phyloP scores from a whole-genome alignment of 2,113 vertebrate species.

The Tichodroma muraria region DNA sequence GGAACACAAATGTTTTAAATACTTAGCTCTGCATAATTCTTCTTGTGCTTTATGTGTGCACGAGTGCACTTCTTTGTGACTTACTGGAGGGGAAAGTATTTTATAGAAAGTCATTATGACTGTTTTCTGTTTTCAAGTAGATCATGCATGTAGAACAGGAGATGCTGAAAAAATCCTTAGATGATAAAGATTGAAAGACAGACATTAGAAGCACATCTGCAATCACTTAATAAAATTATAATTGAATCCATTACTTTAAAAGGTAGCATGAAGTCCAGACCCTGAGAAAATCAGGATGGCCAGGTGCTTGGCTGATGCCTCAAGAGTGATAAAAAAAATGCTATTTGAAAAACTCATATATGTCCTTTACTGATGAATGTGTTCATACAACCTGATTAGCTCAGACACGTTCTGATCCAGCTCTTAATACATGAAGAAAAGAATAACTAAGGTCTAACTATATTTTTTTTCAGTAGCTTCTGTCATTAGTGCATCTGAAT shows the following conservation, averaged over 20 bases:
- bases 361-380: background rate
- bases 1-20: conserved; percentile 26
- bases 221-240: background rate
- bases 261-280: background rate
- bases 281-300: background rate
- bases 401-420: background rate
- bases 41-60: background rate
- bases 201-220: background rate
- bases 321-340: background rate
- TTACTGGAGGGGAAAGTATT: background rate
- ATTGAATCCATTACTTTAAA: background rate
- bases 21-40: conserved; percentile 15
- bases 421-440: background rate
- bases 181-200: background rate
- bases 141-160: background rate
- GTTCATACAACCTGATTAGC: background rate
- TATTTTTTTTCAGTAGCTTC: background rate
- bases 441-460: background rate
- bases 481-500: background rate
- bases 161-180: background rate
- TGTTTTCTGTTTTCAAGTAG: background rate
- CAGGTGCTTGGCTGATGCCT: background rate
- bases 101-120: background rate
- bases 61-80: background rate
- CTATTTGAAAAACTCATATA: background rate